Evolutionary conservation across 2,888 invertebrate species (phyloP).

Genomic region (Synergus itoensis): DNA sequence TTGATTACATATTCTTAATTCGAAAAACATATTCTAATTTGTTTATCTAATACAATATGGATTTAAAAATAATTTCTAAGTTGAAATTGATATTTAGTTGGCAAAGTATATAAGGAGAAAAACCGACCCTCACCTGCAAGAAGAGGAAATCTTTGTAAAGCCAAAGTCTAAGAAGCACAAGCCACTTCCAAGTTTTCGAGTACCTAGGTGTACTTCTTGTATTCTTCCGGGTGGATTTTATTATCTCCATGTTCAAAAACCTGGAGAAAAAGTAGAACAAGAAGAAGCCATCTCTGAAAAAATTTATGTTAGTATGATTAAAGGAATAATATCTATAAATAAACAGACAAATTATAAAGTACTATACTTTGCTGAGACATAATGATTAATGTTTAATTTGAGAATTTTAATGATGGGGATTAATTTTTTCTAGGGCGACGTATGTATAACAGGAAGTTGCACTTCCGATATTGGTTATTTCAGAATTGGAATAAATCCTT

Average conservation of each 20-base stretch:
- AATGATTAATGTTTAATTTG: background rate
- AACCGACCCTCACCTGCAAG: slow-evolving; percentile 49
- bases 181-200: slow-evolving; percentile 71
- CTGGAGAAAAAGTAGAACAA: slow-evolving; percentile 81
- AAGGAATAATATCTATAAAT: background rate
- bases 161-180: slow-evolving; percentile 46
- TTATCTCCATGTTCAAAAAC: slow-evolving; percentile 81
- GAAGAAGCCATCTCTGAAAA: slow-evolving; percentile 77
- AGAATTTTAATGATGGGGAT: background rate
- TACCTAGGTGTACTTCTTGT: slow-evolving; percentile 77
- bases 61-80: background rate
- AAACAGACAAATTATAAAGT: background rate
- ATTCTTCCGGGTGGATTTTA: slow-evolving; percentile 82
- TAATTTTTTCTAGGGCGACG: slow-evolving; percentile 79
- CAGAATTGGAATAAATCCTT: slow-evolving; percentile 81
- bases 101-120: slow-evolving; percentile 56
- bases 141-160: background rate
- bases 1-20: background rate
- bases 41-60: background rate
- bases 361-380: background rate
- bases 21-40: slow-evolving; percentile 14
- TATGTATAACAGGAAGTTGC: slow-evolving; percentile 80
- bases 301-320: slow-evolving; percentile 56
- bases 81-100: slow-evolving; percentile 53
- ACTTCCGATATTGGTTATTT: slow-evolving; percentile 80